These are phyloP conservation scores for Hymenopus coronatus DNA, from an alignment of 2,888 invertebrate species.

Conservation along the genomic window DNA sequence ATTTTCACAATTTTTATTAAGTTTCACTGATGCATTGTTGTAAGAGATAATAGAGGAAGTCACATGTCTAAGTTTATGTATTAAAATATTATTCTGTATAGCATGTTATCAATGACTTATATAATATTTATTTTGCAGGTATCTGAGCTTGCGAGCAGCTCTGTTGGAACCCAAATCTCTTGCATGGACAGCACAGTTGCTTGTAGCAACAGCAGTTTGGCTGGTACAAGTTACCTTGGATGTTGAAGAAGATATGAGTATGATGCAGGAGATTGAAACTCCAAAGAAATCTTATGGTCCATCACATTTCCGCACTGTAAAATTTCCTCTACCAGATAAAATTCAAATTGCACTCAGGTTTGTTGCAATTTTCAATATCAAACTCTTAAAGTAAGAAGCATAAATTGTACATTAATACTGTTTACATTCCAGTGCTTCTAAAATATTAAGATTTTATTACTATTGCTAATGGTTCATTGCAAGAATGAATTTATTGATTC, in stretches of 20 bases:
- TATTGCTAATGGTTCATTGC: too few species aligned
- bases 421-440: too few species aligned
- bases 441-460: too few species aligned
- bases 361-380: slow-evolving; percentile 17
- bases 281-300: slow-evolving; percentile 59
- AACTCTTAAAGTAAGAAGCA: too few species aligned
- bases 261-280: slow-evolving; percentile 32
- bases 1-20: too few species aligned
- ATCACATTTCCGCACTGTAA: slow-evolving; percentile 51
- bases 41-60: too few species aligned
- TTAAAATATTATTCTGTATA: too few species aligned
- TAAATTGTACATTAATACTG: too few species aligned
- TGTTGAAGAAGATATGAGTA: slow-evolving; percentile 39
- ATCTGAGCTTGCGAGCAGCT: slow-evolving; percentile 69
- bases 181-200: slow-evolving; percentile 68
- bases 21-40: too few species aligned
- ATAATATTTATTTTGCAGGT: slow-evolving; percentile 49
- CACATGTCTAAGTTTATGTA: too few species aligned
- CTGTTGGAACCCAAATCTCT: slow-evolving; percentile 73
- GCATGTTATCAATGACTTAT: too few species aligned
- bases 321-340: slow-evolving; percentile 62
- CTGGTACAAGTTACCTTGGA: slow-evolving; percentile 75
- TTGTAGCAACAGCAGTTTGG: slow-evolving; percentile 81
- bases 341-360: slow-evolving; percentile 69
- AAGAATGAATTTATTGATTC: too few species aligned